phyloP scores from a whole-genome alignment of 2,888 invertebrate species.

The Rhamphomyia laevipes region DNA sequence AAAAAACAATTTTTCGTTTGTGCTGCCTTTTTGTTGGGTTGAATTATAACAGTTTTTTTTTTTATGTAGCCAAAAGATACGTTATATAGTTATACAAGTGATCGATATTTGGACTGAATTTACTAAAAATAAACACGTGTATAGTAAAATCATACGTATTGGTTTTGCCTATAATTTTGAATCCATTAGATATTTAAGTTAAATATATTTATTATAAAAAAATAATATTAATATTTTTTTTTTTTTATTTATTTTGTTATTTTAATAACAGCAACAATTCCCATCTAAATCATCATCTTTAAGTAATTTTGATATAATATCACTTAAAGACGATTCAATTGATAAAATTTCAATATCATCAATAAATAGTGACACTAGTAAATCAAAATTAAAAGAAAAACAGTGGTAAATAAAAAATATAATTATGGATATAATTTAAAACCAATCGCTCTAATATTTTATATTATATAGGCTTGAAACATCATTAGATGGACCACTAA shows the following conservation, averaged over 20 bases:
- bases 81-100: too few relatives aligned
- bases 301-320: constrained; percentile 17
- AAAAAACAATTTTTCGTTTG: too few relatives aligned
- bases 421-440: background rate
- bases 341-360: constrained; percentile 26
- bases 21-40: too few relatives aligned
- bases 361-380: constrained; percentile 27
- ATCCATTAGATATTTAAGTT: too few relatives aligned
- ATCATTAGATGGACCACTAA: constrained; percentile 32
- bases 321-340: constrained; percentile 18
- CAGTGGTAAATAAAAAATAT: constrained; percentile 25
- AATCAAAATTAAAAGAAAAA: constrained; percentile 30
- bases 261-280: constrained; percentile 5
- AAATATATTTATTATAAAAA: too few relatives aligned
- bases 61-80: too few relatives aligned
- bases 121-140: too few relatives aligned
- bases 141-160: too few relatives aligned
- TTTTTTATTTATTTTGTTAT: background rate
- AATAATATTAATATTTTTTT: too few relatives aligned
- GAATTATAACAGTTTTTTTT: too few relatives aligned
- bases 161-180: too few relatives aligned
- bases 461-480: constrained; percentile 28
- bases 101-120: too few relatives aligned
- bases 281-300: constrained; percentile 17
- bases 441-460: background rate